Percentiles rank a stretch among this genome's conserved stretches.
Evolutionary conservation across 2,113 vertebrate genomes (phyloP).

Genomic region (Xiphorhynchus elegans): DNA sequence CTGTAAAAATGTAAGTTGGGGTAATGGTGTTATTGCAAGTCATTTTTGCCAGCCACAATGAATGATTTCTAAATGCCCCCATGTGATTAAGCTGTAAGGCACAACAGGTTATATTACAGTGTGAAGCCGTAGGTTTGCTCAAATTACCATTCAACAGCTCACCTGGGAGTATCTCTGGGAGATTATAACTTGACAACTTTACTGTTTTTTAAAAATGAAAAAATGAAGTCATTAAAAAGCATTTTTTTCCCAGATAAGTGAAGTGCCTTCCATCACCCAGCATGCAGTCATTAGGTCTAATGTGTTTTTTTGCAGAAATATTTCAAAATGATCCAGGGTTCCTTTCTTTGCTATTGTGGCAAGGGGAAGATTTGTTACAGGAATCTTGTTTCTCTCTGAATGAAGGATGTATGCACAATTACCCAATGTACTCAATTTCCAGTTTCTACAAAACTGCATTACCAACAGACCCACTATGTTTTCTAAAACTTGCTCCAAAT

Average conservation of each 20-base stretch:
- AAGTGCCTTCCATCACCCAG: slow-evolving; percentile 59
- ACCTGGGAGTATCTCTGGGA: slow-evolving; percentile 47
- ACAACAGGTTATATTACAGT: slow-evolving; percentile 59
- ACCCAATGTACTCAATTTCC: neutral
- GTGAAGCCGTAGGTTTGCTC: slow-evolving; percentile 42
- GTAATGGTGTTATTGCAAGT: slow-evolving; percentile 52
- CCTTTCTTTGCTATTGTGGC: slow-evolving; percentile 1
- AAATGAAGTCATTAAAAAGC: slow-evolving; percentile 72
- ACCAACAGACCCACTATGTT: neutral
- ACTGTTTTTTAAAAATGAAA: slow-evolving; percentile 57
- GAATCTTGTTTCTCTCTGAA: slow-evolving; percentile 29
- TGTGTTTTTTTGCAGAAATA: slow-evolving; percentile 65
- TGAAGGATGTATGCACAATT: slow-evolving; percentile 14
- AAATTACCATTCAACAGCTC: slow-evolving; percentile 66
- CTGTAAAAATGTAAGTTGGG: slow-evolving; percentile 43
- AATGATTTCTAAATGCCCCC: slow-evolving; percentile 63
- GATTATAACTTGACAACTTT: slow-evolving; percentile 66
- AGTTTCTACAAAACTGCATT: neutral
- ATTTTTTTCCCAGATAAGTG: slow-evolving; percentile 66
- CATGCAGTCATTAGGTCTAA: slow-evolving; percentile 62
- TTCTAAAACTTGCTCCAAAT: neutral
- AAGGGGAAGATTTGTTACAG: slow-evolving; percentile 62
- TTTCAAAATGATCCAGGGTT: slow-evolving; percentile 59
- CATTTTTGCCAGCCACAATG: slow-evolving; percentile 43
- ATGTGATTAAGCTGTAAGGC: slow-evolving; percentile 65